Evolutionary conservation across 1,140 invertebrate species (phyloP).

Genomic region (Eufriesea mexicana): DNA sequence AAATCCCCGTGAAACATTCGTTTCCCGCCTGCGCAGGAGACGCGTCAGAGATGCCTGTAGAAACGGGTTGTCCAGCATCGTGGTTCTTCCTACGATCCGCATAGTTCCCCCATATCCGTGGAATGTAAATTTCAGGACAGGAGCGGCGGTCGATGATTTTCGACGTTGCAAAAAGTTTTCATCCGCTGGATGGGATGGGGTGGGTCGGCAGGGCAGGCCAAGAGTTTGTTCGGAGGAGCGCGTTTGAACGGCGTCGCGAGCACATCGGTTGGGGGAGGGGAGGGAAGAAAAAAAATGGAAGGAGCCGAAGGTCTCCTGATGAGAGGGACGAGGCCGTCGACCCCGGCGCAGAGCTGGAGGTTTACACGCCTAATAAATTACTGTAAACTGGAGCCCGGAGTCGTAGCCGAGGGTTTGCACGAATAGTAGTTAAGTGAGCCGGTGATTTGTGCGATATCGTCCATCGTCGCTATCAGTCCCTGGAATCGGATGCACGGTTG

Average conservation of each 20-base stretch:
- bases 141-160: slow-evolving; percentile 17
- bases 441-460: slow-evolving; percentile 79
- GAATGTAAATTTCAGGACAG: slow-evolving; percentile 21
- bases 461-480: slow-evolving; percentile 73
- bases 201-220: neutral
- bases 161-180: slow-evolving; percentile 13
- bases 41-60: neutral
- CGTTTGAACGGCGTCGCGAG: neutral
- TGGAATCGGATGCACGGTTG: slow-evolving; percentile 74
- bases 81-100: neutral
- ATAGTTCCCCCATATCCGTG: neutral
- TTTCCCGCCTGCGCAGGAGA: too few species aligned
- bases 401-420: slow-evolving; percentile 58
- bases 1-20: too few species aligned
- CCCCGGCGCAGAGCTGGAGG: slow-evolving; percentile 57
- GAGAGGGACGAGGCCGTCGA: slow-evolving; percentile 70
- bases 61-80: neutral
- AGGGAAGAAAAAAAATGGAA: slow-evolving; percentile 14
- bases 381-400: slow-evolving; percentile 76
- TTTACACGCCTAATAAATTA: slow-evolving; percentile 79
- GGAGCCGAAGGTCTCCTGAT: slow-evolving; percentile 50
- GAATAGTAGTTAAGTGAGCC: slow-evolving; percentile 73
- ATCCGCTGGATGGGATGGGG: too few species aligned
- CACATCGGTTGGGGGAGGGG: neutral
- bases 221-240: neutral